Percentiles rank a stretch among this genome's conserved stretches.
phyloP scores from a whole-genome alignment of 2,888 invertebrate species.

The Hirudinaria manillensis region DNA sequence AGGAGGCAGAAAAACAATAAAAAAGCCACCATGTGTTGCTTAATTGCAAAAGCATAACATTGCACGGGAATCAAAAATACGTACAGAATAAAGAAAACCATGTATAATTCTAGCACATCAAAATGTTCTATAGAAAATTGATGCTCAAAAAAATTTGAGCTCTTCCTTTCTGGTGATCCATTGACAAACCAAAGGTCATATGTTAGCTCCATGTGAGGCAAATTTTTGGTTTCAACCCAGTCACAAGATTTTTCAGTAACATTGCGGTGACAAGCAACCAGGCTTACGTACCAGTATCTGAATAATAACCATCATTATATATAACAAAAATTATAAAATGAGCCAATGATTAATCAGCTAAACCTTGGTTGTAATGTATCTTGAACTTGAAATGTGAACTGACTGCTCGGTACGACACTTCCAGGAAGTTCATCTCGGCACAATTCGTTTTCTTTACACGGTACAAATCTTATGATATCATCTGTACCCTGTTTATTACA shows the following conservation, averaged over 20 bases:
- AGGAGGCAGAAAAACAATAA: conserved; percentile 80
- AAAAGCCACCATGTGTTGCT: conserved; percentile 81
- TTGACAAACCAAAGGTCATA: conserved; percentile 95
- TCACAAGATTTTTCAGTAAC: conserved; percentile 52
- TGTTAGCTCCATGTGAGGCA: conserved; percentile 56
- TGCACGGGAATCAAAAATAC: conserved; percentile 80
- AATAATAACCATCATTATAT: conserved; percentile 33
- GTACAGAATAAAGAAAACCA: conserved; percentile 78
- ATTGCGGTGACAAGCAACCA: conserved; percentile 79
- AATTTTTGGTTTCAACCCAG: conserved; percentile 42
- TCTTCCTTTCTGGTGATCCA: conserved; percentile 80
- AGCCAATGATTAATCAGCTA: background rate
- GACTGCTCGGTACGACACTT: conserved; percentile 77
- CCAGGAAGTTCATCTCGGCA: conserved; percentile 75
- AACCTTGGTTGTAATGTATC: conserved; percentile 83
- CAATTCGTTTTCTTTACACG: conserved; percentile 69
- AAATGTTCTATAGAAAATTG: conserved; percentile 88
- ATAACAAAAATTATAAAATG: conserved; percentile 18
- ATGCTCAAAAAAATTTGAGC: conserved; percentile 73
- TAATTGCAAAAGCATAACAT: conserved; percentile 79
- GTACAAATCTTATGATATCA: conserved; percentile 75
- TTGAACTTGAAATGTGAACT: conserved; percentile 88
- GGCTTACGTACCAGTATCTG: conserved; percentile 91
- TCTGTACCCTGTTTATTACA: conserved; percentile 72
- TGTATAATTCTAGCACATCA: conserved; percentile 81